Evolutionary conservation across 2,797 vertebrate species (phyloP), one percentile per base, ranked within the genome.

Genomic region (Poecile montanus): DNA sequence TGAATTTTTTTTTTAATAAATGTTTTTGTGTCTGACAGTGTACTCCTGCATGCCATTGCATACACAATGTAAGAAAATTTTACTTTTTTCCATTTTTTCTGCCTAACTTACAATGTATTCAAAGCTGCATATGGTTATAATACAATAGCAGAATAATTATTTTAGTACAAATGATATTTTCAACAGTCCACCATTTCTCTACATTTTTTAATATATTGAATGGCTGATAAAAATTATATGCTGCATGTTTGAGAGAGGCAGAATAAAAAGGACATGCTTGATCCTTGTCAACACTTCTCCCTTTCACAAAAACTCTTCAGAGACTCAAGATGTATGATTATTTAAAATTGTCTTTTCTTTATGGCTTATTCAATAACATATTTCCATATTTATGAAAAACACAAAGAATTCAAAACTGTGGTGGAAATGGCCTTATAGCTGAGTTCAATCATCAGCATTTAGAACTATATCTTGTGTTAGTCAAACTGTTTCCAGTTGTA

Each of bases 361-460:
- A 30, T 73, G 70, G 32, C 13, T 94, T 67, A 51, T 88, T 95
- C 72, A 63, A 29, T 73, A 72, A 26, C 11, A 7, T 78, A 68
- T 91, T 92, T 91, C 47, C 16, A 47, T 74, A 58, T 81, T 66
- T 93, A 84, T 68, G 62, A 25, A 85, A 85, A 94, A 56, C 40
- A 77, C 32, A 27, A 38, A n/a, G 51, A 68, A 86, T 92, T 89
- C 26, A 86, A n/a, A 84, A 74, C 17, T 71, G 45, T 68, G 79
- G 76, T 85, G 38, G 68, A 80, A 61, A 16, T 45, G 63, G 63
- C 66, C 53, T 92, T 71, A 29, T 16, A 71, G 38, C n/a, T 63
- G 50, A 79, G 25, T 93, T 57, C 57, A 84, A 10, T 26, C 77
- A 62, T 26, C 56, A 76, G 10, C 61, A 57, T 90, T 83, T 84